Conservation (phyloP, 2,113 vertebrate genomes). For the Gambusia holbrooki region DNA sequence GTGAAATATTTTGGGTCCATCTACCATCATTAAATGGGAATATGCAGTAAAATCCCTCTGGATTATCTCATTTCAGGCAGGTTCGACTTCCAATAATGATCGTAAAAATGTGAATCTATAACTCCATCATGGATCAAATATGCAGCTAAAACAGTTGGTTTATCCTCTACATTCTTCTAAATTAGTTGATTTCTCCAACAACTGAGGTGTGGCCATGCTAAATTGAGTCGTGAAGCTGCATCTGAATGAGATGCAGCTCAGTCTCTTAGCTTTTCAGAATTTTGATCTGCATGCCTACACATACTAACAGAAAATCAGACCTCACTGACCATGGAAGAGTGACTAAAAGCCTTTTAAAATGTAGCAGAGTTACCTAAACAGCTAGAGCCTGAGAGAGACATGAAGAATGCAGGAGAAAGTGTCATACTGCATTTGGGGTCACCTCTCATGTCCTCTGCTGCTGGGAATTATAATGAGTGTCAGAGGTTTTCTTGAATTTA, state of each 20-base stretch:
- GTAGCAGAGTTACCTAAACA: not conserved
- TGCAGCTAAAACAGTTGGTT: not conserved
- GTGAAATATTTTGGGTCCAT: not conserved
- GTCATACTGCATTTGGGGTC: not conserved
- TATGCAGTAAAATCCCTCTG: not conserved
- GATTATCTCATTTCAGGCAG: not conserved
- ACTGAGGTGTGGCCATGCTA: not conserved
- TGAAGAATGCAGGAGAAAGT: conserved; percentile 6
- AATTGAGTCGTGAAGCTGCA: conserved; percentile 27
- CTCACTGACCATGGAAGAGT: not conserved
- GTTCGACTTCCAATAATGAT: not conserved
- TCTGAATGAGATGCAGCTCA: conserved; percentile 14
- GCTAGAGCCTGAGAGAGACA: conserved; percentile 5
- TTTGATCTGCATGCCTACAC: conserved; percentile 20
- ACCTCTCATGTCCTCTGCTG: not conserved
- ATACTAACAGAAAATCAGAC: conserved; percentile 30
- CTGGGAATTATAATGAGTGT: conserved; percentile 6
- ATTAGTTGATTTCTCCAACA: conserved; percentile 9
- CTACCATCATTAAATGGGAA: not conserved
- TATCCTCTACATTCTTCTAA: not conserved
- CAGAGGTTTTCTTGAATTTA: conserved; percentile 11
- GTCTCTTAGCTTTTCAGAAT: not conserved
- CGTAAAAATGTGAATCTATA: not conserved
- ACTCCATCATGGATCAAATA: not conserved
- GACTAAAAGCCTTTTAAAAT: conserved; percentile 18